Evolutionary conservation across 2,888 invertebrate genomes (phyloP), one percentile per base, ranked within the genome.

Genomic region (Eledona agricola): DNA sequence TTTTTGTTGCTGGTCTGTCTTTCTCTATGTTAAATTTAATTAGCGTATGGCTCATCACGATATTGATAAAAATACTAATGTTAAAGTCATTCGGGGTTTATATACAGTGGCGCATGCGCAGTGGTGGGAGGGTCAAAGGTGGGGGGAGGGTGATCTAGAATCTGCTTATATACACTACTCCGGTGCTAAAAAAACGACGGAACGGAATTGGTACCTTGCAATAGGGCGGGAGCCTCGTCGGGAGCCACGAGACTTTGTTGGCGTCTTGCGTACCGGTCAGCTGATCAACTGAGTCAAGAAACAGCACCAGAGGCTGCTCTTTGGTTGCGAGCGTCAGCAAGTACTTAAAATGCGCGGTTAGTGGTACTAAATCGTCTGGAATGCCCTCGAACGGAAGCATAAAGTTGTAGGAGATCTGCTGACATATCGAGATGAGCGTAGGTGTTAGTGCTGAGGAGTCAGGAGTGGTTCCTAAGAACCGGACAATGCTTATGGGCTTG

Each of bases 221-320:
- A 77, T 93, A 80, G 1, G 84, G 82, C 0, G 98, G 97, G 17
- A 99, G 78, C 57, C 92, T 81, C 0, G 94, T 92, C 0, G 98
- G 97, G 63, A 98, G 78, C 97, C 97, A 98, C 0, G 96, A 93
- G 17, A 98, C 87, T 76, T 96, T 94, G 67, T 96, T 96, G 13
- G 95, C 92, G 67, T 93, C 93, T 63, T 95, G 94, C 0, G 93
- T 89, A 0, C 93, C 94, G 3, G 96, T 96, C 34, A 99, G 80
- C 75, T 98, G 96, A 79, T 99, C 98, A 1, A 99, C 92, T 0
- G 96, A 96, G 76, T 99, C 98, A 66, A 99, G 78, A 73, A 95
- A 96, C 26, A 99, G 80, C 0, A 96, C 82, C 28, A 98, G 79
- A 0, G 97, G 96, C 68, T 93, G 92, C 63, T 90, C 88, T 55